Percentiles rank a stretch among this genome's conserved stretches.
Conservation (phyloP, 1,140 invertebrate species). For the Dolichoris vasculosae region DNA sequence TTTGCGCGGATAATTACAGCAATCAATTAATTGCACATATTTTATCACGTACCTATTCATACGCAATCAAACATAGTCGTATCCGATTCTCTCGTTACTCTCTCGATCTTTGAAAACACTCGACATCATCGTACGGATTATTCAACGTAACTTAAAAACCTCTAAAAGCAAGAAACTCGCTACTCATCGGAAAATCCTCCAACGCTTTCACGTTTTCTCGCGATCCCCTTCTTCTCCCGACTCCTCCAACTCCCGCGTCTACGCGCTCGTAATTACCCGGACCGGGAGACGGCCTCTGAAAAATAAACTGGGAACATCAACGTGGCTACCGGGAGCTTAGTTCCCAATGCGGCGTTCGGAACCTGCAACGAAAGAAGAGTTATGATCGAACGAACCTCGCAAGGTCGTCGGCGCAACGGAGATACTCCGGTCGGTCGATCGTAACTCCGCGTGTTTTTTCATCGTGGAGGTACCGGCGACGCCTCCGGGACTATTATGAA, state of each 20-base stretch:
- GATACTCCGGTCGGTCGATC: conserved; percentile 3
- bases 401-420: neutral
- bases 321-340: no score
- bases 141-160: no score
- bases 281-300: no score
- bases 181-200: no score
- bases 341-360: neutral
- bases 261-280: no score
- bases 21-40: neutral
- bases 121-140: no score
- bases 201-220: no score
- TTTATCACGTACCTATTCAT: neutral
- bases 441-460: conserved; percentile 19
- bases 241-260: no score
- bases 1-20: neutral
- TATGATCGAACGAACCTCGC: conserved; percentile 35
- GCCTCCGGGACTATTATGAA: conserved; percentile 41
- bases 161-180: no score
- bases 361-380: conserved; percentile 5
- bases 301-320: no score
- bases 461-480: neutral
- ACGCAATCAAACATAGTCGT: neutral
- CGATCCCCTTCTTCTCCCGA: no score
- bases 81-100: neutral
- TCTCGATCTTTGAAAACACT: no score